Percentiles rank a stretch among this genome's conserved stretches.
Conservation (phyloP, 2,888 invertebrate species). For the Trachelus troglodyta region DNA sequence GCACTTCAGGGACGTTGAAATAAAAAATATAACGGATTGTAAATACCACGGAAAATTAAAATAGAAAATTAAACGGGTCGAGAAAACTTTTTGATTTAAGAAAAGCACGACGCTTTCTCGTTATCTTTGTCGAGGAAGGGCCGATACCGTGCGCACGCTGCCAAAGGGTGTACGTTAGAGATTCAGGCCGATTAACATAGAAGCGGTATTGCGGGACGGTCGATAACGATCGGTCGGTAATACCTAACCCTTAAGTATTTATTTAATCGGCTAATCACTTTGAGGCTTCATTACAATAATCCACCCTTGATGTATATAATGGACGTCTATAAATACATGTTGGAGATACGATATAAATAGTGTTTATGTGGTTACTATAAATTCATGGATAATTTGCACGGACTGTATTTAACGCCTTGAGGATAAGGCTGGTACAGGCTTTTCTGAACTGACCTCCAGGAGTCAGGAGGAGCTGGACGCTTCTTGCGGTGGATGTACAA, state of each 20-base stretch:
- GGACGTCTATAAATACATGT: slow-evolving; percentile 9
- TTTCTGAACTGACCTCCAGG: background rate
- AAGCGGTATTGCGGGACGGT: slow-evolving; percentile 14
- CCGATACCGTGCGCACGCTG: background rate
- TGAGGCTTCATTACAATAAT: slow-evolving; percentile 17
- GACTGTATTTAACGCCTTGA: slow-evolving; percentile 32
- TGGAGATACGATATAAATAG: slow-evolving; percentile 5
- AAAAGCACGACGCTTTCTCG: background rate
- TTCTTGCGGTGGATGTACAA: background rate
- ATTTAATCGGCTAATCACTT: slow-evolving; percentile 21
- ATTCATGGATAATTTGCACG: slow-evolving; percentile 35
- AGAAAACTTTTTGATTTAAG: background rate
- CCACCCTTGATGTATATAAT: background rate
- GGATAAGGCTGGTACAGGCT: slow-evolving; percentile 13
- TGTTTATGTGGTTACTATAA: slow-evolving; percentile 30
- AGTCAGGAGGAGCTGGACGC: background rate
- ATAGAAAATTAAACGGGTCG: no score
- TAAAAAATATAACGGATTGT: background rate
- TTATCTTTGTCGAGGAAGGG: background rate
- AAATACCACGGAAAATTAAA: background rate
- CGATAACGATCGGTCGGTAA: slow-evolving; percentile 17
- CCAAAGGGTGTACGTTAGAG: background rate
- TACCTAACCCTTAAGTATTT: slow-evolving; percentile 3
- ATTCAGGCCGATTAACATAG: background rate
- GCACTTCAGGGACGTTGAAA: background rate